These are phyloP conservation scores for Recurvirostra avosetta DNA, from an alignment of 2,113 vertebrate species.

Conservation along the genomic window DNA sequence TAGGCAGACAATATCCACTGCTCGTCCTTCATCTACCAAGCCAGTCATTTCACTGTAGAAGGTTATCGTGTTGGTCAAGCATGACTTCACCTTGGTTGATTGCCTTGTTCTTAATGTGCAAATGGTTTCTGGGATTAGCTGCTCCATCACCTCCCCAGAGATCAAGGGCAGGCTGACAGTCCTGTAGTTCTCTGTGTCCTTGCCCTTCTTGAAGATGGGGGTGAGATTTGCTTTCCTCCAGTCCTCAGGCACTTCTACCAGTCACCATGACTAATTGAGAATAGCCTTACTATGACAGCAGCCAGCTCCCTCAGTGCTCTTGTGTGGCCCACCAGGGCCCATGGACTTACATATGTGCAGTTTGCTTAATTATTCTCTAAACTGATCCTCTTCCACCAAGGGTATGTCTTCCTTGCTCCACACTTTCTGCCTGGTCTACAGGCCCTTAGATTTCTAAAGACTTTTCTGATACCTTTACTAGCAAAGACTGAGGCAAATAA, in stretches of 20 bases:
- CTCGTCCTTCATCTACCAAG: not conserved
- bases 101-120: not conserved
- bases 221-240: not conserved
- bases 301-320: not conserved
- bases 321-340: not conserved
- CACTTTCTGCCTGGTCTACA: not conserved
- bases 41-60: not conserved
- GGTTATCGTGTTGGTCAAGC: not conserved
- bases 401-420: not conserved
- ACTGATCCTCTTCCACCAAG: not conserved
- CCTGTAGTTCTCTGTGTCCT: not conserved
- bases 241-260: not conserved
- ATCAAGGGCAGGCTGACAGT: fast-evolving
- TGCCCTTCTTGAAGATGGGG: not conserved
- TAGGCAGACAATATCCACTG: not conserved
- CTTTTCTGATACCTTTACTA: not conserved
- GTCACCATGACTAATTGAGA: not conserved
- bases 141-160: not conserved
- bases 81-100: not conserved
- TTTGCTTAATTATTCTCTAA: not conserved
- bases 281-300: not conserved
- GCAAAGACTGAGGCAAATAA: not conserved
- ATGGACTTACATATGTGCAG: not conserved
- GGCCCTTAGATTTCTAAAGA: not conserved
- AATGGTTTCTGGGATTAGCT: not conserved